Percentiles rank a stretch among this genome's conserved stretches.
Conservation (phyloP, 2,888 invertebrate genomes). For the Macrosoma leucophasiata region DNA sequence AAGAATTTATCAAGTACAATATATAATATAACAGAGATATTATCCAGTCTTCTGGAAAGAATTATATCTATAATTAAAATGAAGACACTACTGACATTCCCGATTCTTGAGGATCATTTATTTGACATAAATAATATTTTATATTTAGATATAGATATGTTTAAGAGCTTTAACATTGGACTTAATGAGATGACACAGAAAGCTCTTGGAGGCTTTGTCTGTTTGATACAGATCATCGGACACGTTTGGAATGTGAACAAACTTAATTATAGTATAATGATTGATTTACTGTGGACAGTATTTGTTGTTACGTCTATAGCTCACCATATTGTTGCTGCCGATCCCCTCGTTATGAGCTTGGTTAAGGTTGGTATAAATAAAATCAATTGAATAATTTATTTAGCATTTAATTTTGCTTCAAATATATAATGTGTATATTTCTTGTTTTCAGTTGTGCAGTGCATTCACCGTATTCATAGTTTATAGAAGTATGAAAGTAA, state of each 20-base stretch:
- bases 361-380: constrained; percentile 48
- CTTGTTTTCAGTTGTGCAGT: constrained; percentile 46
- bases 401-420: constrained; percentile 7
- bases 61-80: constrained; percentile 54
- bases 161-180: constrained; percentile 37
- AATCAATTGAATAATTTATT: neutral
- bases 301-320: constrained; percentile 48
- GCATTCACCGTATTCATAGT: constrained; percentile 45
- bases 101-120: constrained; percentile 48
- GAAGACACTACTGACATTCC: constrained; percentile 61
- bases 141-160: constrained; percentile 33
- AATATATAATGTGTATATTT: constrained; percentile 7
- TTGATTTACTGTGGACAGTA: constrained; percentile 58
- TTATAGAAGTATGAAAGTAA: constrained; percentile 44
- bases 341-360: constrained; percentile 43
- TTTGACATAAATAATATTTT: constrained; percentile 41
- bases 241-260: constrained; percentile 54
- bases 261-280: constrained; percentile 47
- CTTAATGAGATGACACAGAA: constrained; percentile 48
- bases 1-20: constrained; percentile 53
- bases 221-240: constrained; percentile 58
- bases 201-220: constrained; percentile 51
- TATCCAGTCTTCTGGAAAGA: constrained; percentile 49
- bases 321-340: constrained; percentile 35
- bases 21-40: constrained; percentile 47